Percentiles rank a stretch among this genome's conserved stretches.
phyloP scores from a whole-genome alignment of 2,113 vertebrate species.

The Pimephales promelas region DNA sequence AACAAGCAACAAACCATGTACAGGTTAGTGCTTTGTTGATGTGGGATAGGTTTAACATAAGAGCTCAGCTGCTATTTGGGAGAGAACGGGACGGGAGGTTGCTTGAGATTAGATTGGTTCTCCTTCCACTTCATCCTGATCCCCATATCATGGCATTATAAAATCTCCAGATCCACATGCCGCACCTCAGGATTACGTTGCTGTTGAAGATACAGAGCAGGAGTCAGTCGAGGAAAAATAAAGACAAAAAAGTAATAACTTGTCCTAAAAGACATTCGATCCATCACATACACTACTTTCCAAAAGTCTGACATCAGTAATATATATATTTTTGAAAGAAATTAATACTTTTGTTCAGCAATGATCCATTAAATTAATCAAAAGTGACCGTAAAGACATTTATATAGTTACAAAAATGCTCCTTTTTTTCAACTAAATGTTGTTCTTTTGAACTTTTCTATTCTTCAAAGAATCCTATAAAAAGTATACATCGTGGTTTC shows the following conservation, averaged over 20 bases:
- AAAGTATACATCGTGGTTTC: neutral
- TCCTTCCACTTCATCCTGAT: constrained; percentile 15
- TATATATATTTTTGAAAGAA: neutral
- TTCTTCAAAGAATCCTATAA: neutral
- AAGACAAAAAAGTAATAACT: neutral
- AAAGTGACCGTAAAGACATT: neutral
- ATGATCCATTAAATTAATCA: neutral
- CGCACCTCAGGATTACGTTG: constrained; percentile 96
- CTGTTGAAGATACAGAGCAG: constrained; percentile 65
- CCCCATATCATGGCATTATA: constrained; percentile 70
- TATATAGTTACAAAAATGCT: too few species aligned
- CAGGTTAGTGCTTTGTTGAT: neutral
- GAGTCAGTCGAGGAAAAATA: neutral
- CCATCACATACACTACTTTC: neutral
- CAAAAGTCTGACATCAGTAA: neutral
- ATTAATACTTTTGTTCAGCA: neutral
- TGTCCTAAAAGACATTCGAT: neutral
- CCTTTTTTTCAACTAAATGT: too few species aligned
- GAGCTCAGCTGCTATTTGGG: constrained; percentile 59
- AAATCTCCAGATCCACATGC: constrained; percentile 96
- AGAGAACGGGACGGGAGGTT: constrained; percentile 34
- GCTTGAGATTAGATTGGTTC: constrained; percentile 23
- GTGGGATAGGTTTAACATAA: constrained; percentile 57
- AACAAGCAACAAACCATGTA: neutral
- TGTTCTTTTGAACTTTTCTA: too few species aligned